Evolutionary conservation across 2,113 vertebrate species (phyloP), one percentile per base, ranked within the genome.

Genomic region (Otocyon megalotis): DNA sequence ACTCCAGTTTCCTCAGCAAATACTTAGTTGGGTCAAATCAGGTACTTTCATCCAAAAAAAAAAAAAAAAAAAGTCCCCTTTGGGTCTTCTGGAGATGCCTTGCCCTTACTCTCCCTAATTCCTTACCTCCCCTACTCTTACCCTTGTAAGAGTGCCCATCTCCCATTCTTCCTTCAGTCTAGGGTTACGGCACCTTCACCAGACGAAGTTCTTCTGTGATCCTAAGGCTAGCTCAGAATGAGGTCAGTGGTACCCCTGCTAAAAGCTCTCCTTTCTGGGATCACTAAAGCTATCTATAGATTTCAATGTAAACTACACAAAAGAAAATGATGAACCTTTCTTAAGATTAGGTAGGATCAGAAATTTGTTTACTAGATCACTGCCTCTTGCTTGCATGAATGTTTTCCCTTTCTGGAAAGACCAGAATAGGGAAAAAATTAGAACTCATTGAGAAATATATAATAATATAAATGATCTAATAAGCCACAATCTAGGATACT

Each of bases 1-100:
- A 35, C 48, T 88, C 48, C 26, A 60, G 53, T 76, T 91, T 97
- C 67, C 96, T 80, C 69, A 85, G 95, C 56, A 87, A 94, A 77
- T 76, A 65, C 50, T 16, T 20, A 26, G 74, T 20, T 80, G 86
- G 80, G 88, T 94, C 69, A 93, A 88, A 65, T 56, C 54, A 85
- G 79, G 71, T 88, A 53, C 50, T 86, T 92, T 67, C 50, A 83
- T 74, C 93, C 72, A 3, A 53, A 76, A 48, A 67, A 67, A 67
- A 32, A 32, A 65, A 32, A 32, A 67, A n/a, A 24, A 72, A 93
- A 94, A 62, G 8, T 58, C 85, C 87, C 65, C 62, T 90, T 60
- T 77, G 81, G 48, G 19, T 85, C 87, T 13, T 71, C 43, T 56
- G 63, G 67, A 35, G 30, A 28, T 12, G 22, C 35, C 67, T n/a